These are phyloP conservation scores for Frankliniella fusca DNA, from an alignment of 2,888 invertebrate species.

Conservation along the genomic window DNA sequence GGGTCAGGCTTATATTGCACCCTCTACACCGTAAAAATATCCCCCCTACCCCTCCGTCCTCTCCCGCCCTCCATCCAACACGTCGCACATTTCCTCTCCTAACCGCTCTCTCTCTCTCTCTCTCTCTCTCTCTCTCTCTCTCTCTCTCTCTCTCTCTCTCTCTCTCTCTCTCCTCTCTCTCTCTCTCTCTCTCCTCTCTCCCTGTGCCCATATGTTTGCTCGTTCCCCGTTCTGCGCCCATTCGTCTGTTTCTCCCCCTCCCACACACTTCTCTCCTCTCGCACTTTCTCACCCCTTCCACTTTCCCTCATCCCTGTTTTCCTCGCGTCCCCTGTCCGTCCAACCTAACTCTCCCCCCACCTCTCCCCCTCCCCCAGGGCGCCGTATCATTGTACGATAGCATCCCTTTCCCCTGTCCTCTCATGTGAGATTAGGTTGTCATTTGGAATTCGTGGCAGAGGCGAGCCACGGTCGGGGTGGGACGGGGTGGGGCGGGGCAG, in stretches of 20 bases:
- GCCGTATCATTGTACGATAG: too few species aligned
- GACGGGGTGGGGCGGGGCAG: too few species aligned
- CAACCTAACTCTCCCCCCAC: not conserved
- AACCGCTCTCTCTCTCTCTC: conserved; percentile 28
- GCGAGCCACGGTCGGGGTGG: too few species aligned
- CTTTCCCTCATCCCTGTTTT: not conserved
- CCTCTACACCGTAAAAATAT: not conserved
- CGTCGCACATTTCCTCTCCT: too few species aligned
- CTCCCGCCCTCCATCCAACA: not conserved
- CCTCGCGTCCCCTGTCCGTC: not conserved
- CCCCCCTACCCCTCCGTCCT: too few species aligned
- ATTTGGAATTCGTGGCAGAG: too few species aligned
- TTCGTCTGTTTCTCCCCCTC: conserved; percentile 25
- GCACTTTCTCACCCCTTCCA: not conserved
- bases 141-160: conserved; percentile 24
- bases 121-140: conserved; percentile 27
- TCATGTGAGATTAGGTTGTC: too few species aligned
- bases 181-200: conserved; percentile 30
- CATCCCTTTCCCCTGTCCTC: too few species aligned
- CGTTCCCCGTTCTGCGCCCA: too few species aligned
- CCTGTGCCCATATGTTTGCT: not conserved
- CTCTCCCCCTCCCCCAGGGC: conserved; percentile 11
- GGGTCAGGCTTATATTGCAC: conserved; percentile 24
- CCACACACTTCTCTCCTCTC: not conserved
- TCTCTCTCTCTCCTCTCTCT: conserved; percentile 28